Conservation (phyloP, 2,888 invertebrate species). For the Dryocosmus kuriphilus region DNA sequence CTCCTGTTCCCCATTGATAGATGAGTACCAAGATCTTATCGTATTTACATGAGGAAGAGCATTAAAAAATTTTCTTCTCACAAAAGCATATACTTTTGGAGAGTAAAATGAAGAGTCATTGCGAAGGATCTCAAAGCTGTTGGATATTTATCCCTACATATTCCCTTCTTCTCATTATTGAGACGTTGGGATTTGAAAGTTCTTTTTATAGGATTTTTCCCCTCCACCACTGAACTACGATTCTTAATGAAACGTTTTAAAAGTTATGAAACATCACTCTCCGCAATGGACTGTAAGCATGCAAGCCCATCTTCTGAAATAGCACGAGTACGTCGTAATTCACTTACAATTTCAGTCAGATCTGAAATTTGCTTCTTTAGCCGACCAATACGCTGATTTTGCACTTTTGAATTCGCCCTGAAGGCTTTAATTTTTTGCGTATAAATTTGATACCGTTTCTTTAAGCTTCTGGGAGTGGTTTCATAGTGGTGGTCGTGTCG, state of each 20-base stretch:
- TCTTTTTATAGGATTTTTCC: constrained; percentile 4
- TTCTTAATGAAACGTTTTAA: constrained; percentile 42
- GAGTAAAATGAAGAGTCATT: constrained; percentile 56
- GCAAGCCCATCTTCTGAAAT: constrained; percentile 16
- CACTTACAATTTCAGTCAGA: constrained; percentile 26
- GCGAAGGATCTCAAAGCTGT: constrained; percentile 55
- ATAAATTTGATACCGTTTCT: not conserved
- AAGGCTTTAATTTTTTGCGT: not conserved
- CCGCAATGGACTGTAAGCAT: constrained; percentile 39
- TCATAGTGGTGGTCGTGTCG: too few relatives aligned
- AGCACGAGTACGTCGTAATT: not conserved
- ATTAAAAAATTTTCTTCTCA: too few relatives aligned
- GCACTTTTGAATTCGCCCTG: not conserved
- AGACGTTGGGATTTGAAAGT: constrained; percentile 4
- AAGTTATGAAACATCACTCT: constrained; percentile 45
- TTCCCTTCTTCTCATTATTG: not conserved
- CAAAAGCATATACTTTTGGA: too few relatives aligned
- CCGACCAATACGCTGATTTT: too few relatives aligned
- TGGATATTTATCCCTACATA: constrained; percentile 46
- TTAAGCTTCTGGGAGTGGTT: not conserved
- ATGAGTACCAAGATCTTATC: too few relatives aligned
- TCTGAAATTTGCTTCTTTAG: not conserved
- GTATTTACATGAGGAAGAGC: too few relatives aligned
- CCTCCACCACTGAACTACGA: not conserved
- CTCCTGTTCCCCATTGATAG: too few relatives aligned